Evolutionary conservation across 2,797 vertebrate species (phyloP).

Genomic region (Intellagama lesueurii): DNA sequence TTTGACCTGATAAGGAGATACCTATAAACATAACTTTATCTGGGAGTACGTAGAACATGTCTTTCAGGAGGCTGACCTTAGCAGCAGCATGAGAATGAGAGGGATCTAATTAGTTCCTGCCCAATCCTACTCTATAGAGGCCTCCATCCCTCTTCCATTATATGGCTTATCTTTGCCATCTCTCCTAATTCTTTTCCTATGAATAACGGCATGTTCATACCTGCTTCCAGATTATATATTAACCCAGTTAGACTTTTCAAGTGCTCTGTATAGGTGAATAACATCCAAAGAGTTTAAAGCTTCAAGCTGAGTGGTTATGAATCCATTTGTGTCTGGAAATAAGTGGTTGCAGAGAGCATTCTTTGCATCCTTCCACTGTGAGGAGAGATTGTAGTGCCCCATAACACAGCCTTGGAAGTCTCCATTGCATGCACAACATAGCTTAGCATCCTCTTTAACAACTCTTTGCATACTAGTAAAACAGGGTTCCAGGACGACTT

Average conservation of each 20-base stretch:
- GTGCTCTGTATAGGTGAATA: neutral
- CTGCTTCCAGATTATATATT: slow-evolving; percentile 52
- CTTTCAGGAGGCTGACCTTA: neutral
- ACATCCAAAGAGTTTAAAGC: neutral
- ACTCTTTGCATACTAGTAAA: neutral
- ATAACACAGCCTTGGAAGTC: neutral
- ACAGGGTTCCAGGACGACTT: neutral
- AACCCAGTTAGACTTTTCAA: slow-evolving; percentile 35
- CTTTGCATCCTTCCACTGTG: slow-evolving; percentile 8
- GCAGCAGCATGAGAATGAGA: neutral
- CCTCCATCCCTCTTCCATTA: neutral
- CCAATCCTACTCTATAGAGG: neutral
- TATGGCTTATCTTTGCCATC: neutral
- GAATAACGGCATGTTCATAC: slow-evolving; percentile 53
- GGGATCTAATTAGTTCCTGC: slow-evolving; percentile 3
- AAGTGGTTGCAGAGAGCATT: slow-evolving; percentile 3
- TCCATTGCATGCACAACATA: neutral
- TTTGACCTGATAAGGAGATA: neutral
- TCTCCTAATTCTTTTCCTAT: slow-evolving; percentile 48
- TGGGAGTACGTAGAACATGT: neutral
- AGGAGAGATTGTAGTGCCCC: neutral
- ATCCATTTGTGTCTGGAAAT: neutral
- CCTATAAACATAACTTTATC: neutral
- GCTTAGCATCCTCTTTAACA: neutral
- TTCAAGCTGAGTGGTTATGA: neutral